Base-by-base conservation (phyloP, 1,140 invertebrate genomes). In the Drosophila athabasca region DNA sequence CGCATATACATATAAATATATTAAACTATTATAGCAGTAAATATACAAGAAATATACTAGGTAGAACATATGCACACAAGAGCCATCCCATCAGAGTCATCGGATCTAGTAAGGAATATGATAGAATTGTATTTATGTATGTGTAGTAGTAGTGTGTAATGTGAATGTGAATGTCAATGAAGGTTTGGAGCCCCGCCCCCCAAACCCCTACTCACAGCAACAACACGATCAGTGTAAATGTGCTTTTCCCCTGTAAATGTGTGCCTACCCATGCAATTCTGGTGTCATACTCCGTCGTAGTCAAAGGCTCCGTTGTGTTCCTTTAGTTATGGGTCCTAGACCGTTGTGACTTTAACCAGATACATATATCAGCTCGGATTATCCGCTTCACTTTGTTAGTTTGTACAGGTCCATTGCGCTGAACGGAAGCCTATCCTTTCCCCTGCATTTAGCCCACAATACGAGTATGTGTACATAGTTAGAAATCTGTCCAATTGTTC, bases 1-100 rank as follows among this genome's bases (percentile, higher is more conserved):
- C 19, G 15, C 22, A 62, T 45, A 61, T 9, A 76, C 31, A 45
- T 24, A 15, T 35, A 35, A 45, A 29, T 54, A 48, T 49, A 15
- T 31, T 19, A 39, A 26, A 31, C 13, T 41, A 69, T 53, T 53
- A 66, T 11, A 1, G 39, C n/a, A 46, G 26, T 15, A 9, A 35
- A 45, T 31, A 52, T 53, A 29, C 51, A 53, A 62, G 31, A 11
- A 26, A 26, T 13, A 24, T 3, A 43, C 1, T 22, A 55, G 19
- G 11, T 11, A 26, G 4, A 26, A 39, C 15, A 19, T 29, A 29
- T 51, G 6, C 24, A 51, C 29, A 7, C 29, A 31, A 26, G 24
- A 26, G 5, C 24, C 24, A 26, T 26, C 24, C 24, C 24, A 26
- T 26, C 24, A 26, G 24, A 26, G 24, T 26, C 24, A 26, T 26